A percentile compares a stretch with the other conserved stretches of the same genome.
Conservation (phyloP, 2,888 invertebrate genomes). For the Saturnia pavonia region DNA sequence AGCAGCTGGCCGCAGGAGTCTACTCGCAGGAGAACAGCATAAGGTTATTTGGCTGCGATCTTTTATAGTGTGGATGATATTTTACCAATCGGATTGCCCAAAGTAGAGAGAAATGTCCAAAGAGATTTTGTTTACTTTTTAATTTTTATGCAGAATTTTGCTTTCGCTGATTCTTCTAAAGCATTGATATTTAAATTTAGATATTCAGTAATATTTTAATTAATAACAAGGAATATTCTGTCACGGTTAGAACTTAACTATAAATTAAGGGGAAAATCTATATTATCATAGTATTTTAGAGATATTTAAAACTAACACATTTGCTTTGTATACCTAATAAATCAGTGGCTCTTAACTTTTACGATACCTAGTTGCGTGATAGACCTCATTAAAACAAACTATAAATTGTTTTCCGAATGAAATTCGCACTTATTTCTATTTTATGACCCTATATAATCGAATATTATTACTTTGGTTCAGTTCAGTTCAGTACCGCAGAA, state of each 20-base stretch:
- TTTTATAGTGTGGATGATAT: no score
- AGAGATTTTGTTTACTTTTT: no score
- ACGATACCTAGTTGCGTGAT: conserved; percentile 19
- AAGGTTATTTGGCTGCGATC: no score
- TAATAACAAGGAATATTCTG: not conserved
- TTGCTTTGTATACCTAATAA: conserved; percentile 37
- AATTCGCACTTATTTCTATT: not conserved
- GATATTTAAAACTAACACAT: not conserved
- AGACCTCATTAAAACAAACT: not conserved
- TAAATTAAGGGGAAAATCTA: not conserved
- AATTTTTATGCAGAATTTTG: no score
- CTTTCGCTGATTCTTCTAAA: no score
- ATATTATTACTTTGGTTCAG: not conserved
- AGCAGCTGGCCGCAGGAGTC: no score
- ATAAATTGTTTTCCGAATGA: not conserved
- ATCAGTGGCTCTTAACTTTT: conserved; percentile 36
- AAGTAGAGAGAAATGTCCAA: no score
- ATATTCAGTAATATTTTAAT: not conserved
- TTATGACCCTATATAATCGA: not conserved
- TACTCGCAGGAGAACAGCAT: no score
- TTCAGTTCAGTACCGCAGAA: no score
- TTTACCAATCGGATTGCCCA: no score
- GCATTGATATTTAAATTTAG: no score
- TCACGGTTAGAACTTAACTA: not conserved
- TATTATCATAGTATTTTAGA: not conserved